Percentiles rank a stretch among this genome's conserved stretches.
phyloP scores from a whole-genome alignment of 2,113 vertebrate genomes.

The Marmota monax region DNA sequence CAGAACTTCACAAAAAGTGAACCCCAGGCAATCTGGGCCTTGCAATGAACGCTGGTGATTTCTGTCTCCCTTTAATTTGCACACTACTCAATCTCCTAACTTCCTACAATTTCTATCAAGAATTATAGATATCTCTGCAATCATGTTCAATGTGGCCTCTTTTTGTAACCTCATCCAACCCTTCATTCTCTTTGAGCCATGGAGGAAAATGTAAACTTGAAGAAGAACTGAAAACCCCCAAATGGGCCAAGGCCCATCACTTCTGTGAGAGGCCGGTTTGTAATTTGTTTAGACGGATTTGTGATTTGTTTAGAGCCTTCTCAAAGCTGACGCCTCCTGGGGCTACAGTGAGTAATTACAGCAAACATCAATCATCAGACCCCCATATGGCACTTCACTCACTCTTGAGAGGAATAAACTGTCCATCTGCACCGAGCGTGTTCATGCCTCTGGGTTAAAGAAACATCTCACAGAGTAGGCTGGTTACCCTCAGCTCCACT shows the following conservation, averaged over 20 bases:
- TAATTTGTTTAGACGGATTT: background rate
- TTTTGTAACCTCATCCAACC: background rate
- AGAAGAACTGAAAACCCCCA: background rate
- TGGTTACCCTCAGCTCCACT: background rate
- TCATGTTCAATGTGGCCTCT: background rate
- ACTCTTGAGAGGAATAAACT: background rate
- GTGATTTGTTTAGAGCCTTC: background rate
- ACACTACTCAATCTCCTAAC: background rate
- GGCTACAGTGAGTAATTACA: background rate
- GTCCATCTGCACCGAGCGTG: background rate
- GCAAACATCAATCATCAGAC: background rate
- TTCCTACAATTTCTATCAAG: background rate
- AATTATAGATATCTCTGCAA: conserved; percentile 13
- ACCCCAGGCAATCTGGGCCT: background rate
- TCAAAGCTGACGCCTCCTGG: background rate
- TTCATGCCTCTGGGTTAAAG: rapidly evolving
- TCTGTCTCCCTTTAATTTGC: background rate
- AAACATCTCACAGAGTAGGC: background rate
- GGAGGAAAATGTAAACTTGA: background rate
- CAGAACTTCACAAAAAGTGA: background rate
- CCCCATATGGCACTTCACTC: background rate
- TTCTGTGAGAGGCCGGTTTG: background rate
- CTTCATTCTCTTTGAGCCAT: background rate
- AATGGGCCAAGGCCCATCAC: background rate
- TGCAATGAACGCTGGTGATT: background rate